A percentile compares a stretch with the other conserved stretches of the same genome.
Evolutionary conservation across 1,140 invertebrate genomes (phyloP).

Genomic region (Stratiolaelaps scimitus): DNA sequence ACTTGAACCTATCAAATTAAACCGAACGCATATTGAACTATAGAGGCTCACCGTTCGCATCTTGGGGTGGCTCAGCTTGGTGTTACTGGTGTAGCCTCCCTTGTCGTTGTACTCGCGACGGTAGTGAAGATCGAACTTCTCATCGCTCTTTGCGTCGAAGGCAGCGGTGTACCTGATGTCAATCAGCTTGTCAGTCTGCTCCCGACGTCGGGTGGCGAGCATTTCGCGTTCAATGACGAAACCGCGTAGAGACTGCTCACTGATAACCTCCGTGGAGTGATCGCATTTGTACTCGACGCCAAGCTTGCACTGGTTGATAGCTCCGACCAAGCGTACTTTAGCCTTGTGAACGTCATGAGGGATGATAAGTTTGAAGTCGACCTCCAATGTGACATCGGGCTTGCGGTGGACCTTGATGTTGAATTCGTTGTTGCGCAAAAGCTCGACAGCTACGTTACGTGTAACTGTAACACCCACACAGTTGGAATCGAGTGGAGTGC

Average conservation of each 20-base stretch:
- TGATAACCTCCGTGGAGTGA: not conserved
- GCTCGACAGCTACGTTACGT: not conserved
- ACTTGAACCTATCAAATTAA: too few relatives aligned
- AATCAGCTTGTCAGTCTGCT: constrained; percentile 11
- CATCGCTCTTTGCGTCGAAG: constrained; percentile 16
- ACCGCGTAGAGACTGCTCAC: constrained; percentile 1
- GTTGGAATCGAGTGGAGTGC: constrained; percentile 18
- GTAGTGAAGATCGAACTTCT: constrained; percentile 17
- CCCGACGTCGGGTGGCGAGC: constrained; percentile 14
- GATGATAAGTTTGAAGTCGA: not conserved
- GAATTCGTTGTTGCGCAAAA: constrained; percentile 14
- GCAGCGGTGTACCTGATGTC: constrained; percentile 27
- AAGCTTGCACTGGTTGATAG: constrained; percentile 22
- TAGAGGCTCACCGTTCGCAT: constrained; percentile 11
- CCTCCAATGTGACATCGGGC: constrained; percentile 15
- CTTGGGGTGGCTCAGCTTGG: constrained; percentile 22
- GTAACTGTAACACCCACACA: constrained; percentile 11
- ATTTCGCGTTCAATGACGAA: constrained; percentile 10
- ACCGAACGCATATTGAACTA: too few relatives aligned
- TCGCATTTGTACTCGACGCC: constrained; percentile 12
- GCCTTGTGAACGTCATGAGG: constrained; percentile 12
- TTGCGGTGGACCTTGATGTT: constrained; percentile 26
- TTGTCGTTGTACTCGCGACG: constrained; percentile 22
- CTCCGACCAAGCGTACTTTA: constrained; percentile 1
- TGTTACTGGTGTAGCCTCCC: not conserved